Evolutionary conservation across 2,113 vertebrate species (phyloP), one percentile per base, ranked within the genome.

Genomic region (Scophthalmus maximus): DNA sequence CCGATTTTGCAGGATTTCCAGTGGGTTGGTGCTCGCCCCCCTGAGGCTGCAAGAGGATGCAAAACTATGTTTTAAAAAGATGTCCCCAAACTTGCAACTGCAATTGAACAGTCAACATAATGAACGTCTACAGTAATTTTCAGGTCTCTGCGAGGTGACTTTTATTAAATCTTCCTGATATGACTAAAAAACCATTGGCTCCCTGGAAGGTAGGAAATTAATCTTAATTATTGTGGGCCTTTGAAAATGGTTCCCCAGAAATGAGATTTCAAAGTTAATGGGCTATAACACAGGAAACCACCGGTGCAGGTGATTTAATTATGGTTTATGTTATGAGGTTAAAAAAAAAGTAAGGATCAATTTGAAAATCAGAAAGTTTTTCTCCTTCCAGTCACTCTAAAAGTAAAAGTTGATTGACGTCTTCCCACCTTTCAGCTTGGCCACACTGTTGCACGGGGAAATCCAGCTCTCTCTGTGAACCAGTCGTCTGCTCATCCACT

Each of bases 211-310:
- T 38, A 5, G 2, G 23, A 63, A 42, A 70, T 74, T 25, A 42
- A 42, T 78, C 65, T 49, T 56, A 51, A 64, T 61, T 68, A 36
- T 7, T 1, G 1, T 9, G 3, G 8, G 11, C 14, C 65, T 73
- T 30, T 51, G 20, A 57, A 46, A 36, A 56, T 14, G 1, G 6
- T 29, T 14, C 49, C 23, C 23, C 22, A 27, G 20, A 58, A 71
- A 78, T 64, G 71, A 38, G 27, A 23, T 69, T 71, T 47, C n/a
- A 14, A 5, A 55, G 68, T 64, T 64, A 76, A 73, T 73, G 58
- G 23, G 20, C 50, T 66, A 47, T 32, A 73, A 57, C 27, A 7
- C 49, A 38, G 61, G 25, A 36, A 34, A 12, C 8, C 22, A n/a
- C 12, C 1, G 7, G 17, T 40, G 20, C 6, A 38, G 8, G 22